Evolutionary conservation across 2,888 invertebrate genomes (phyloP).

Genomic region (Erebia palarica): DNA sequence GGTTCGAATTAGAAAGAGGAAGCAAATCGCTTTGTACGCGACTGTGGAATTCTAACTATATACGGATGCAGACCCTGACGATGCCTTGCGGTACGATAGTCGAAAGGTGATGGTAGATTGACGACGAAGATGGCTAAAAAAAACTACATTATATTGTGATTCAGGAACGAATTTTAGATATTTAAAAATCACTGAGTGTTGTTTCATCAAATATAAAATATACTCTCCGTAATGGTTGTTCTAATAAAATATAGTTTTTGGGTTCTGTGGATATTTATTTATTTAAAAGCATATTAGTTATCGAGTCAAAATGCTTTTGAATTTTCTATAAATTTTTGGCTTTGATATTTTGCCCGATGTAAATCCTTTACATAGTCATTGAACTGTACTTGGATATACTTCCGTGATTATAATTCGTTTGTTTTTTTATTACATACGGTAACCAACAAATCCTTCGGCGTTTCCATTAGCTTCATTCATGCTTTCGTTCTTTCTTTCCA

Average conservation of each 20-base stretch:
- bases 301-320: not conserved
- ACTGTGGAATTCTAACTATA: too few relatives aligned
- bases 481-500: too few relatives aligned
- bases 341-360: not conserved
- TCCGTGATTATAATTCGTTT: not conserved
- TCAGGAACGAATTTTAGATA: not conserved
- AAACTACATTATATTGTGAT: too few relatives aligned
- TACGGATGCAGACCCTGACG: too few relatives aligned
- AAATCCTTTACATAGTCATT: conserved; percentile 2
- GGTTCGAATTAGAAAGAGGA: too few relatives aligned
- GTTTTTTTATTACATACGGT: too few relatives aligned
- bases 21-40: too few relatives aligned
- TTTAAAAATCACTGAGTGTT: not conserved
- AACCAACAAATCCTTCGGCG: not conserved
- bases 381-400: not conserved
- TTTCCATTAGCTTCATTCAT: too few relatives aligned
- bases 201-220: not conserved
- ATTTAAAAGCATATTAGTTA: conserved; percentile 14
- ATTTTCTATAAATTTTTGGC: not conserved
- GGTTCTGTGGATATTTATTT: conserved; percentile 1
- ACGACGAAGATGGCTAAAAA: too few relatives aligned
- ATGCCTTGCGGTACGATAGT: too few relatives aligned
- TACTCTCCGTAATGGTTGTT: not conserved
- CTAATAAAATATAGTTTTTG: not conserved
- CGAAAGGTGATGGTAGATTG: too few relatives aligned